phyloP scores from a whole-genome alignment of 2,797 vertebrate genomes.

The Ataeniobius toweri region DNA sequence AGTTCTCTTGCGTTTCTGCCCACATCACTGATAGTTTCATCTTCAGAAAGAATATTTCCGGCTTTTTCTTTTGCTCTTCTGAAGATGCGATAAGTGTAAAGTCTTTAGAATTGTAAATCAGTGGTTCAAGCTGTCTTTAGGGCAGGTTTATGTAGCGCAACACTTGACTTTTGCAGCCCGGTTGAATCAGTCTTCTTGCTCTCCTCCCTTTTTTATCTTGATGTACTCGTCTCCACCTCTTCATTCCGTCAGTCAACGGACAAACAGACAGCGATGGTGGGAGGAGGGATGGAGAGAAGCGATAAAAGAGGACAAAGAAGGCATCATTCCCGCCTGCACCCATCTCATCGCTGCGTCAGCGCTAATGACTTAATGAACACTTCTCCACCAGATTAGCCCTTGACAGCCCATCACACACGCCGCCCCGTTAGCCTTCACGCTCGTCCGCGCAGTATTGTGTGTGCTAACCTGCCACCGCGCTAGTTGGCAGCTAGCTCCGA shows the following conservation, averaged over 20 bases:
- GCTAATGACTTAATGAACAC: constrained; percentile 89
- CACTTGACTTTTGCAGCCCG: constrained; percentile 44
- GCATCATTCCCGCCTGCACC: constrained; percentile 74
- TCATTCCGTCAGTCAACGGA: constrained; percentile 70
- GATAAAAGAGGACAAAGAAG: constrained; percentile 80
- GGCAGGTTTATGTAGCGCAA: constrained; percentile 28
- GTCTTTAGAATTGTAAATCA: neutral
- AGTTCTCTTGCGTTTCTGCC: neutral
- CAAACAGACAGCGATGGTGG: constrained; percentile 55
- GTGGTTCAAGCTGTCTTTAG: constrained; percentile 9
- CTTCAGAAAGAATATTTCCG: neutral
- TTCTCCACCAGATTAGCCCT: constrained; percentile 82
- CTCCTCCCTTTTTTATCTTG: constrained; percentile 29
- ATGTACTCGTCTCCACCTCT: constrained; percentile 47
- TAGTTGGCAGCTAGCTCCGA: constrained; percentile 59
- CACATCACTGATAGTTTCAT: neutral
- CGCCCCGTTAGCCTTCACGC: constrained; percentile 67
- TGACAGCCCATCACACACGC: constrained; percentile 81
- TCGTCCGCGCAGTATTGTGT: constrained; percentile 55
- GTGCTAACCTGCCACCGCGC: constrained; percentile 55
- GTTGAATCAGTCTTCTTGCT: constrained; percentile 29
- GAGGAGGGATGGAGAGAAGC: constrained; percentile 53
- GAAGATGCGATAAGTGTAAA: constrained; percentile 9
- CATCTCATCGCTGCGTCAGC: constrained; percentile 79
- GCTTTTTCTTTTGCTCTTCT: neutral